Conservation (phyloP, 2,888 invertebrate genomes). For the Belgica antarctica region DNA sequence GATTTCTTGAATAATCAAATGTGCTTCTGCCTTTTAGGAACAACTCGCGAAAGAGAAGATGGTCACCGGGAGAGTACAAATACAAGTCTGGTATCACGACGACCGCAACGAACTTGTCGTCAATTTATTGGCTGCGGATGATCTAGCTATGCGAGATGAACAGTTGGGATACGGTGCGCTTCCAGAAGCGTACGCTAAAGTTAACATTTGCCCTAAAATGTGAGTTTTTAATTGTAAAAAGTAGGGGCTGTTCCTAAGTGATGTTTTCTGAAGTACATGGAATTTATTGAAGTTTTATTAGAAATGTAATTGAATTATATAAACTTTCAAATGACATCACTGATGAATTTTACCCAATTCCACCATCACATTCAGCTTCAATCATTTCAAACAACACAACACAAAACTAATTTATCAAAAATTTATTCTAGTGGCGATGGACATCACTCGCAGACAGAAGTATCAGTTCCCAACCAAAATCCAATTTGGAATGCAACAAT, state of each 20-base stretch:
- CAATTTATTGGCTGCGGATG: constrained; percentile 81
- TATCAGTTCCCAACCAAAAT: constrained; percentile 81
- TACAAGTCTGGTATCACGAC: constrained; percentile 86
- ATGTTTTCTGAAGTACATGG: no score
- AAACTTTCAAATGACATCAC: no score
- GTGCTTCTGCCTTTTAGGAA: constrained; percentile 57
- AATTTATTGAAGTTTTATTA: background rate
- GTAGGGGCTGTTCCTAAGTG: no score
- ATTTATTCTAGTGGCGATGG: constrained; percentile 66
- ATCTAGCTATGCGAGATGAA: constrained; percentile 76
- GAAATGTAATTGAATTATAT: background rate
- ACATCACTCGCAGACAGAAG: constrained; percentile 75
- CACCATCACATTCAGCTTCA: no score
- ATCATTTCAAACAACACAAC: no score
- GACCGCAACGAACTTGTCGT: constrained; percentile 80
- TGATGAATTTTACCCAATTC: no score
- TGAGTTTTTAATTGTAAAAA: constrained; percentile 54
- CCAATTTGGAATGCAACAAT: constrained; percentile 92
- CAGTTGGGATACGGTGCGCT: constrained; percentile 69
- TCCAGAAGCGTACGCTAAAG: constrained; percentile 82
- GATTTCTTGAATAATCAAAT: constrained; percentile 25
- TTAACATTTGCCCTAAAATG: constrained; percentile 76
- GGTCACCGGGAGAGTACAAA: constrained; percentile 76
- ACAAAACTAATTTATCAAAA: background rate
- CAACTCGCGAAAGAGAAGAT: constrained; percentile 72